Percentiles rank a stretch among this genome's conserved stretches.
phyloP scores from a whole-genome alignment of 2,113 vertebrate genomes.

The Pavo muticus region DNA sequence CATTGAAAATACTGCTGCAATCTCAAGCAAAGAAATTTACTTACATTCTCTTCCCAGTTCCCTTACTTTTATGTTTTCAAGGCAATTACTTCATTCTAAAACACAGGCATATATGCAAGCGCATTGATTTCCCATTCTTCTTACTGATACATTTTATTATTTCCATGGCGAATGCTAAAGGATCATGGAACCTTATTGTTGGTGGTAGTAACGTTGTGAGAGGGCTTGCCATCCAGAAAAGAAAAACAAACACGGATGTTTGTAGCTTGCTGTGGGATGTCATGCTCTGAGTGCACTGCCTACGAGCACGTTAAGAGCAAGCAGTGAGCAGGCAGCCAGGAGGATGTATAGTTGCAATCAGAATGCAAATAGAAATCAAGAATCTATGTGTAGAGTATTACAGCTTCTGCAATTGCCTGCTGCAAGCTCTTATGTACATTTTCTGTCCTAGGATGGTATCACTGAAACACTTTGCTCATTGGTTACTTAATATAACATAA shows the following conservation, averaged over 20 bases:
- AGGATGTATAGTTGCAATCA: neutral
- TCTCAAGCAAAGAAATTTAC: neutral
- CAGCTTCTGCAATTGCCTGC: neutral
- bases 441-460: neutral
- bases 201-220: neutral
- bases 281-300: neutral
- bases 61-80: neutral
- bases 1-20: neutral
- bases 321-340: neutral
- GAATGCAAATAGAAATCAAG: neutral
- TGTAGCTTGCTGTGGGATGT: neutral
- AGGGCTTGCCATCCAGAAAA: neutral
- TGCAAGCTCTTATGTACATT: neutral
- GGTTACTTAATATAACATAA: conserved; percentile 31
- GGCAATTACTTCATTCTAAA: neutral
- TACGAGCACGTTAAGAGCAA: neutral
- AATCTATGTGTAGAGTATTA: neutral
- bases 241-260: neutral
- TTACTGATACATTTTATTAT: neutral
- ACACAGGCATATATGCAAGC: neutral
- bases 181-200: neutral
- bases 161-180: neutral
- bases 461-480: neutral
- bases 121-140: neutral
- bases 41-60: neutral